Conservation (phyloP, 2,113 vertebrate genomes). For the Donacobius atricapilla region DNA sequence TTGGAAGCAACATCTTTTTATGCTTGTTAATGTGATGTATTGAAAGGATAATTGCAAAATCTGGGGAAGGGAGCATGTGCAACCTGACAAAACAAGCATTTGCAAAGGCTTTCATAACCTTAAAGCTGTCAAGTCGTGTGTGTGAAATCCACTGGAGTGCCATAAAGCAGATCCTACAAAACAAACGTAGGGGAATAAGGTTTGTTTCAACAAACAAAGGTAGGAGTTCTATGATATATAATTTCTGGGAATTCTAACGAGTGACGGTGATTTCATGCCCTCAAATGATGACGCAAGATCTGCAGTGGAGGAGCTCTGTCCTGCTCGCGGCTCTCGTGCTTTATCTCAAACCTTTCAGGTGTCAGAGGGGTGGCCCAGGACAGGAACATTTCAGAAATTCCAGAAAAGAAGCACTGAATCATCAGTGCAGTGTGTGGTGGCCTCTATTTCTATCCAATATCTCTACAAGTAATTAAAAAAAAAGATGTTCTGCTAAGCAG, state of each 20-base stretch:
- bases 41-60: slow-evolving; percentile 24
- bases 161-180: background rate
- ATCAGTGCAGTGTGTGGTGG: background rate
- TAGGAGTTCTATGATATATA: background rate
- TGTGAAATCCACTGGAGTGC: background rate
- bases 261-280: background rate
- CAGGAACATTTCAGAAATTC: background rate
- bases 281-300: background rate
- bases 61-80: background rate
- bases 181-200: background rate
- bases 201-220: background rate
- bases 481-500: background rate
- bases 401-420: background rate
- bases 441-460: background rate
- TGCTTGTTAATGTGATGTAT: slow-evolving; percentile 17
- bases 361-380: background rate
- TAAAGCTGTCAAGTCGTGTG: background rate
- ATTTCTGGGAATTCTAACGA: background rate
- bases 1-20: background rate
- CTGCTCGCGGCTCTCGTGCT: background rate
- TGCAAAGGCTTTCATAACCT: slow-evolving; percentile 1
- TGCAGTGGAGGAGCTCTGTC: background rate
- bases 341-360: background rate
- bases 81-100: background rate
- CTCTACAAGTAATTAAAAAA: background rate